These are phyloP conservation scores for Tubulanus polymorphus DNA, from an alignment of 2,888 invertebrate species.

Conservation along the genomic window DNA sequence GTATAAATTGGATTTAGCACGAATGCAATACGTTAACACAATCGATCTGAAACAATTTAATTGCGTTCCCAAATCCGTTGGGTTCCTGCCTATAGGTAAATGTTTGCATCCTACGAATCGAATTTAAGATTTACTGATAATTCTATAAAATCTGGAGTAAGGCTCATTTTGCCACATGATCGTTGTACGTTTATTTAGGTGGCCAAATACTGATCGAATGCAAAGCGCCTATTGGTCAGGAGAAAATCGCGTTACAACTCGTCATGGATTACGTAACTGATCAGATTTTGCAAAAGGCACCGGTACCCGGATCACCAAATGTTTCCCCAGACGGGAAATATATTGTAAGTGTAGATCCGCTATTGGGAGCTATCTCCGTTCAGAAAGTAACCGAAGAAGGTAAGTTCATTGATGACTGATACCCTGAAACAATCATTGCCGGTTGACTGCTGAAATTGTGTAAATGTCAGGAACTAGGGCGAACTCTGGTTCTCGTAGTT, in stretches of 20 bases:
- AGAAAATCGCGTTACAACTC: slow-evolving; percentile 59
- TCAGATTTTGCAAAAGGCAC: slow-evolving; percentile 29
- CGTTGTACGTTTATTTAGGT: too few species aligned
- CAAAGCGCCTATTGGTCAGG: slow-evolving; percentile 63
- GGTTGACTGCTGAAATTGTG: too few species aligned
- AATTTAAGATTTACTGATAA: too few species aligned
- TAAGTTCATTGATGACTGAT: too few species aligned
- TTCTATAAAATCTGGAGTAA: too few species aligned
- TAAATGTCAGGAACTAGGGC: too few species aligned
- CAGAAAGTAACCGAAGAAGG: slow-evolving; percentile 65
- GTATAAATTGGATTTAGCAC: slow-evolving; percentile 69
- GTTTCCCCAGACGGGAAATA: slow-evolving; percentile 70
- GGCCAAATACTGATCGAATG: slow-evolving; percentile 71
- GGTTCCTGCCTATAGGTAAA: slow-evolving; percentile 71
- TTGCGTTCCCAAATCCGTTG: slow-evolving; percentile 67
- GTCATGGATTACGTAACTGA: slow-evolving; percentile 71
- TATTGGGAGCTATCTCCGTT: slow-evolving; percentile 59
- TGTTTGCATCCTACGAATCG: slow-evolving; percentile 21
- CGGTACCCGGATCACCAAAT: slow-evolving; percentile 55
- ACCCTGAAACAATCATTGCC: too few species aligned
- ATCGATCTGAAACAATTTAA: slow-evolving; percentile 69
- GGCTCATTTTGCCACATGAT: too few species aligned
- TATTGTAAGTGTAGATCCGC: slow-evolving; percentile 65
- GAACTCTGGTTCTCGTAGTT: too few species aligned
- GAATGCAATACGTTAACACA: slow-evolving; percentile 68